A percentile compares a stretch with the other conserved stretches of the same genome.
These are phyloP conservation scores for Heterotis niloticus DNA, from an alignment of 2,113 vertebrate species.

Conservation along the genomic window DNA sequence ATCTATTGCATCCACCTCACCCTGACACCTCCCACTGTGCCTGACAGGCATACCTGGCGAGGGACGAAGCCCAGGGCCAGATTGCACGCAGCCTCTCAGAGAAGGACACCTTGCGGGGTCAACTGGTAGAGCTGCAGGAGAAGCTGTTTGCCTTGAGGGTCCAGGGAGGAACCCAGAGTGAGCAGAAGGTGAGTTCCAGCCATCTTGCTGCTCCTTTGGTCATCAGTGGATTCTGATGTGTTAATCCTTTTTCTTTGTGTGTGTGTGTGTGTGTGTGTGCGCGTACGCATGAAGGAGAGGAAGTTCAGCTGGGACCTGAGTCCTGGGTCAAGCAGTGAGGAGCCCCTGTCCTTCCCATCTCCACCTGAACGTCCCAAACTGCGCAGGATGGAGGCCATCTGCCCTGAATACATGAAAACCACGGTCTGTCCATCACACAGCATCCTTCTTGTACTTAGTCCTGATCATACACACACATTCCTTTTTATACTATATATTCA, in stretches of 20 bases:
- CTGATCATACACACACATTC: too few relatives aligned
- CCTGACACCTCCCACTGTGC: too few relatives aligned
- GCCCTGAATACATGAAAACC: constrained; percentile 27
- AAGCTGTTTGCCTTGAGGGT: constrained; percentile 56
- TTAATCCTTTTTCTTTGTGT: not conserved
- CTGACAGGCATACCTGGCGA: constrained; percentile 70
- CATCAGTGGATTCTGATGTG: not conserved
- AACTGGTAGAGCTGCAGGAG: constrained; percentile 73
- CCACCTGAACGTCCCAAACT: constrained; percentile 42
- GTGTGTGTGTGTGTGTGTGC: not conserved
- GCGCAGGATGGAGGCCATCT: constrained; percentile 56
- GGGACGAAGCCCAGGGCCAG: constrained; percentile 73
- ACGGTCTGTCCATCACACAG: constrained; percentile 19
- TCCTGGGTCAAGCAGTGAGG: constrained; percentile 23
- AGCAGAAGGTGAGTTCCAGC: not conserved
- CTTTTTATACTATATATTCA: too few relatives aligned
- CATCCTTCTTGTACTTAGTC: too few relatives aligned
- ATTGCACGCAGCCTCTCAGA: constrained; percentile 71
- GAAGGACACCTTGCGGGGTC: constrained; percentile 75
- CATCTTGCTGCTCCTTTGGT: not conserved
- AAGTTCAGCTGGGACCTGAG: constrained; percentile 36
- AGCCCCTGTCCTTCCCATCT: not conserved
- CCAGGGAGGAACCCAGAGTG: not conserved
- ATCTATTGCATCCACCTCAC: too few relatives aligned
- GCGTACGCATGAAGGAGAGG: constrained; percentile 29